A percentile compares a stretch with the other conserved stretches of the same genome.
Evolutionary conservation across 1,140 invertebrate genomes (phyloP).

Genomic region (Drosophila triauraria): DNA sequence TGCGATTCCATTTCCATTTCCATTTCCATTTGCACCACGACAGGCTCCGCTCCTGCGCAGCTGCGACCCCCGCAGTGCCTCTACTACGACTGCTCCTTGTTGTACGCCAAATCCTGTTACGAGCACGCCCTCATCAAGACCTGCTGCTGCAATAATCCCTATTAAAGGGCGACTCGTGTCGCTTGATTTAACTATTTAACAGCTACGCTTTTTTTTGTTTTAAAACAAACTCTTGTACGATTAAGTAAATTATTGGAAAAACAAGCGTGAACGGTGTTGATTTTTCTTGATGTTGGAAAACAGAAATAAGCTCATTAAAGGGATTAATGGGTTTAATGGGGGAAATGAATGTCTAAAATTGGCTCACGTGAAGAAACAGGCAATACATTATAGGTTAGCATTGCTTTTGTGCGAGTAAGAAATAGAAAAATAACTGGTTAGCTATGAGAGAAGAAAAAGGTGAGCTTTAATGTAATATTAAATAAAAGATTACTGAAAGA

Average conservation of each 20-base stretch:
- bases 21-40: neutral
- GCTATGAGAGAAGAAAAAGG: no score
- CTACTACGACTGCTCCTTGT: slow-evolving; percentile 89
- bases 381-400: no score
- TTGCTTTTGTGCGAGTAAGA: no score
- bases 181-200: slow-evolving; percentile 4
- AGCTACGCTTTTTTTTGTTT: neutral
- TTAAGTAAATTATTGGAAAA: slow-evolving; percentile 49
- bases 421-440: no score
- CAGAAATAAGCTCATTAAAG: neutral
- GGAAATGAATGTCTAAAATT: no score
- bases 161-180: slow-evolving; percentile 20
- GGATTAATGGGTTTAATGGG: neutral
- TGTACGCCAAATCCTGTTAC: slow-evolving; percentile 90
- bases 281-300: neutral
- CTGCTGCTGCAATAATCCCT: slow-evolving; percentile 89
- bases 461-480: no score
- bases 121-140: slow-evolving; percentile 90
- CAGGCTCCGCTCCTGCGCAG: slow-evolving; percentile 41
- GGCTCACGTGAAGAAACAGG: no score
- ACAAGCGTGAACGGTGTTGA: neutral
- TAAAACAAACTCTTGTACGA: slow-evolving; percentile 5
- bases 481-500: no score
- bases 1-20: slow-evolving; percentile 9
- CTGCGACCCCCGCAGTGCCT: slow-evolving; percentile 87